Conservation (phyloP, 2,797 vertebrate species). For the Platalea minor region DNA sequence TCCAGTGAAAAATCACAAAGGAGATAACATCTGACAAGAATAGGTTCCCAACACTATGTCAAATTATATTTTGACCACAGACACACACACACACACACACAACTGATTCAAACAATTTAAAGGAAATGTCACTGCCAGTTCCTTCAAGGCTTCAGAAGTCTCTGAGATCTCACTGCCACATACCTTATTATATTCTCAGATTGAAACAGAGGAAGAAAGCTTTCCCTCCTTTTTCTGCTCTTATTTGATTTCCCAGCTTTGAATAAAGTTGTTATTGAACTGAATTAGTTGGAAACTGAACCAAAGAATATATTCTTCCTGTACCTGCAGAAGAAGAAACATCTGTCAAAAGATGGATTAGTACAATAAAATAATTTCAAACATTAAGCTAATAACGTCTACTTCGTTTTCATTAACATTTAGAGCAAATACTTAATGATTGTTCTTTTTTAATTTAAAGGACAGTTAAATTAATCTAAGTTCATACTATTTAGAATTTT, state of each 20-base stretch:
- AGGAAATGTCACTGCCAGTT: not conserved
- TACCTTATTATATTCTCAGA: not conserved
- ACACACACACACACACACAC: not conserved
- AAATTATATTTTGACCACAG: not conserved
- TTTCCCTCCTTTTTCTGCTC: not conserved
- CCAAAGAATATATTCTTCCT: not conserved
- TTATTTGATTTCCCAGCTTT: constrained; percentile 6
- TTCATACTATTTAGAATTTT: not conserved
- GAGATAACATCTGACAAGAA: not conserved
- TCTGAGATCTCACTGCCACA: not conserved
- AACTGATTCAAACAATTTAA: not conserved
- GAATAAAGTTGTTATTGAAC: not conserved
- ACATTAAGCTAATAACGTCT: not conserved
- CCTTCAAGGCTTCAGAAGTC: not conserved
- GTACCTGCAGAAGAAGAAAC: not conserved
- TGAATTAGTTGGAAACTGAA: not conserved
- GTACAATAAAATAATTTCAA: not conserved
- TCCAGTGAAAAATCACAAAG: not conserved
- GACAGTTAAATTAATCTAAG: not conserved
- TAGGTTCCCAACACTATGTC: not conserved
- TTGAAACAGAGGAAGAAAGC: not conserved
- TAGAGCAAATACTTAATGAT: not conserved
- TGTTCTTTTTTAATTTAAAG: not conserved
- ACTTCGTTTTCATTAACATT: not conserved
- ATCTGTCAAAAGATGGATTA: not conserved